Percentiles rank a stretch among this genome's conserved stretches.
Conservation (phyloP, 2,888 invertebrate genomes). For the Caprella mutica region DNA sequence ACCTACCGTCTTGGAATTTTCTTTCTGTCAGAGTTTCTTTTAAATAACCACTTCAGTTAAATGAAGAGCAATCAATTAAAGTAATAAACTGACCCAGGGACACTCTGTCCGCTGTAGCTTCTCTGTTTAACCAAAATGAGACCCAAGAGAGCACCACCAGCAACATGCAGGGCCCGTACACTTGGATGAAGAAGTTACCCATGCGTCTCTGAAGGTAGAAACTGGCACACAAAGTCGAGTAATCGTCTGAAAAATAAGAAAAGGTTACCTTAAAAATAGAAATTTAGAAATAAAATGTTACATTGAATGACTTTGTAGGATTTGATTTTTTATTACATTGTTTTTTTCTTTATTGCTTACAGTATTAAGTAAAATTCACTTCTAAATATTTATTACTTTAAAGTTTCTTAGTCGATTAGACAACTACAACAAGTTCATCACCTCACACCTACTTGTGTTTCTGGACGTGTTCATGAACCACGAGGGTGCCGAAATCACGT, state of each 20-base stretch:
- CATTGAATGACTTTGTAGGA: too few species aligned
- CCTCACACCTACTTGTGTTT: constrained; percentile 12
- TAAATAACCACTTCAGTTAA: too few species aligned
- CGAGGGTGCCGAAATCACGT: constrained; percentile 57
- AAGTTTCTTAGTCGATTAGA: too few species aligned
- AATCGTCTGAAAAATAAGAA: constrained; percentile 22
- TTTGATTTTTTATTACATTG: too few species aligned
- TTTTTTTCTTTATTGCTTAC: too few species aligned
- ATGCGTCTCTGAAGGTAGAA: constrained; percentile 67
- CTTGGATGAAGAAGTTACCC: constrained; percentile 55
- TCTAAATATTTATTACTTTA: too few species aligned
- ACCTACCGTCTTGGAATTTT: background rate
- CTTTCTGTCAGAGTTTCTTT: background rate
- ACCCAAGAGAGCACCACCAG: constrained; percentile 52
- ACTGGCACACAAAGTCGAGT: constrained; percentile 50
- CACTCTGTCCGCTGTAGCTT: constrained; percentile 70
- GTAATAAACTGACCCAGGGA: constrained; percentile 52
- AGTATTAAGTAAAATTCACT: too few species aligned
- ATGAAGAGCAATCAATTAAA: too few species aligned
- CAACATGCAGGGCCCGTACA: constrained; percentile 46
- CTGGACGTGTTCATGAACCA: constrained; percentile 23
- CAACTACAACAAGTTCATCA: too few species aligned
- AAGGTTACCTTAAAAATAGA: too few species aligned
- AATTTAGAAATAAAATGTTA: too few species aligned
- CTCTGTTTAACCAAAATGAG: constrained; percentile 71